phyloP scores from a whole-genome alignment of 2,888 invertebrate genomes.

The Osmoderma eremita region DNA sequence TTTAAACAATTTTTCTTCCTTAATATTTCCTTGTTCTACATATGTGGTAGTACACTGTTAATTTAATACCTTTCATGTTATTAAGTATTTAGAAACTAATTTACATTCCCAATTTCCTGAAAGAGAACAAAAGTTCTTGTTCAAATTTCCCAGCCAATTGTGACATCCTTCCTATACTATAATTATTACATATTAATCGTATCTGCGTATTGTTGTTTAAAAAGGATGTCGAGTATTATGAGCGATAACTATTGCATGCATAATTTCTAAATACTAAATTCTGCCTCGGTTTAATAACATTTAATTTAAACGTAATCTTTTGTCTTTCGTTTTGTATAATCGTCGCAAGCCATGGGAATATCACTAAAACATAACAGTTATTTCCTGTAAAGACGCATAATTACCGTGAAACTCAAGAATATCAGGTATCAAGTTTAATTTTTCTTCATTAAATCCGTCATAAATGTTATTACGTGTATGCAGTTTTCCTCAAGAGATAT shows the following conservation, averaged over 20 bases:
- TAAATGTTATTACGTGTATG: too few relatives aligned
- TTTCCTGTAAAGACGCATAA: background rate
- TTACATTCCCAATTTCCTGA: too few relatives aligned
- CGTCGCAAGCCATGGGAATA: background rate
- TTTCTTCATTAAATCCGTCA: too few relatives aligned
- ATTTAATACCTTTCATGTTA: too few relatives aligned
- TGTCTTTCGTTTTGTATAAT: conserved; percentile 1
- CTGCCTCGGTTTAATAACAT: conserved; percentile 7
- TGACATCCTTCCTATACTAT: conserved; percentile 4
- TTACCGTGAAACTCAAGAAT: background rate
- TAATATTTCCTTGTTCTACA: too few relatives aligned
- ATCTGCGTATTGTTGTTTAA: conserved; percentile 31
- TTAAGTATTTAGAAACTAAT: too few relatives aligned
- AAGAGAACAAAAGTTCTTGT: too few relatives aligned
- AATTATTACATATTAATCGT: background rate
- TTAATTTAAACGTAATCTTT: conserved; percentile 1
- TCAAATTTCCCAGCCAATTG: background rate
- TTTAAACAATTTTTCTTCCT: too few relatives aligned
- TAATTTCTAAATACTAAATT: background rate
- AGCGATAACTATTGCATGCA: too few relatives aligned
- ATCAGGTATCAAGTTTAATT: too few relatives aligned
- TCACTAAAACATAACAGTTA: background rate
- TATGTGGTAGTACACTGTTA: too few relatives aligned
- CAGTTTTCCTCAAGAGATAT: too few relatives aligned
- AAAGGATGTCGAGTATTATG: conserved; percentile 33